A percentile compares a stretch with the other conserved stretches of the same genome.
phyloP scores from a whole-genome alignment of 2,888 invertebrate species.

The Rhamnusium bicolor region DNA sequence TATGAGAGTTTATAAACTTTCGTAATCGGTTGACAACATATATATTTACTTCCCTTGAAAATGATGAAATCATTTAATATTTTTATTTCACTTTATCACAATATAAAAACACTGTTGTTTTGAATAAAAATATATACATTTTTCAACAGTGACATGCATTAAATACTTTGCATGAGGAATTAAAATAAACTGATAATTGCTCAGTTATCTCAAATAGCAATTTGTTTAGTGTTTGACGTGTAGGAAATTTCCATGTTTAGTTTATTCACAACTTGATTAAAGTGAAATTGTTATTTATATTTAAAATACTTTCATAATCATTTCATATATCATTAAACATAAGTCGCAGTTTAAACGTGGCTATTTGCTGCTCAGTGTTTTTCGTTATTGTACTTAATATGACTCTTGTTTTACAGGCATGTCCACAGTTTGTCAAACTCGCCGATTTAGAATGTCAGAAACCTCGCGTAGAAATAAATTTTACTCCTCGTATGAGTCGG shows the following conservation, averaged over 20 bases:
- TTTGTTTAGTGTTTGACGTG: neutral
- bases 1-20: neutral
- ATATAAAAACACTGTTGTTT: neutral
- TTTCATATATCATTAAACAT: neutral
- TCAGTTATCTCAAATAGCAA: conserved; percentile 6
- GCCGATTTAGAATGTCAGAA: conserved; percentile 85
- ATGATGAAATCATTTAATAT: neutral
- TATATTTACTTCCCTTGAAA: neutral
- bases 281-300: conserved; percentile 15
- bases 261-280: neutral
- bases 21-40: neutral
- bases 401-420: conserved; percentile 51
- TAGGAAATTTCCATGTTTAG: conserved; percentile 28
- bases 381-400: neutral
- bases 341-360: neutral
- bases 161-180: neutral
- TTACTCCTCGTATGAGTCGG: conserved; percentile 76
- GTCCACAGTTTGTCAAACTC: conserved; percentile 77
- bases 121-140: neutral
- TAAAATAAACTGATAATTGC: conserved; percentile 2
- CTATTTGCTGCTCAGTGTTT: neutral
- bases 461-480: conserved; percentile 71
- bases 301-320: conserved; percentile 6
- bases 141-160: neutral
- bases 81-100: neutral